Evolutionary conservation across 2,888 invertebrate species (phyloP), one percentile per base, ranked within the genome.

Genomic region (Lepidochrysops patricia): DNA sequence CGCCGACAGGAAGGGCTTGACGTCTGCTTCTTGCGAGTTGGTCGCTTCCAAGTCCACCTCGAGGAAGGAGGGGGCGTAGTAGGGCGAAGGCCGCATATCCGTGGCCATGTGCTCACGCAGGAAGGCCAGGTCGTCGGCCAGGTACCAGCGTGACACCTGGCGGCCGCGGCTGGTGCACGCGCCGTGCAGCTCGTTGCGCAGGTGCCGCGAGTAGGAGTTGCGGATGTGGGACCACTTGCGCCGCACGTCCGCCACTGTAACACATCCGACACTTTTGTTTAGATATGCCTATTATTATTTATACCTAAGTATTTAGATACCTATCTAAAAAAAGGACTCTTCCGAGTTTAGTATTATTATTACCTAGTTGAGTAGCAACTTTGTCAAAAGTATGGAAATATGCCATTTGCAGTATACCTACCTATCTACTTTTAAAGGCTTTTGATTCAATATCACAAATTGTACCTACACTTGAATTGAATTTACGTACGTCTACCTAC

Each of bases 181-280:
- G 68, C 88, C 87, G 73, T 79, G 77, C 76, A 83, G 70, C 79
- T 86, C 87, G 77, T 88, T 88, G 69, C 88, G 83, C 58, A 88
- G 79, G 72, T 88, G 88, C 2, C 88, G 79, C 67, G 88, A 88
- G 77, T 87, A 88, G 67, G 88, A 88, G 80, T 88, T 88, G 72
- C 88, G 82, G 66, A 88, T 76, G 77, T 88, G 88, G 0, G 87
- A 87, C 88, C 88, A 88, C 72, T 88, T 88, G 69, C 88, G 77
- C 0, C 88, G 77, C 59, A 86, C 88, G 64, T 87, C 87, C 52
- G 82, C 79, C 68, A 88, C 88, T 88, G 73, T 13, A 54, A 52
- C 6, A 32, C 7, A 25, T 13, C n/a, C n/a, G n/a, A n/a, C n/a
- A n/a, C n/a, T n/a, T n/a, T n/a, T n/a, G n/a, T n/a, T n/a, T n/a